Evolutionary conservation across 2,888 invertebrate genomes (phyloP).

Genomic region (Agrochola macilenta): DNA sequence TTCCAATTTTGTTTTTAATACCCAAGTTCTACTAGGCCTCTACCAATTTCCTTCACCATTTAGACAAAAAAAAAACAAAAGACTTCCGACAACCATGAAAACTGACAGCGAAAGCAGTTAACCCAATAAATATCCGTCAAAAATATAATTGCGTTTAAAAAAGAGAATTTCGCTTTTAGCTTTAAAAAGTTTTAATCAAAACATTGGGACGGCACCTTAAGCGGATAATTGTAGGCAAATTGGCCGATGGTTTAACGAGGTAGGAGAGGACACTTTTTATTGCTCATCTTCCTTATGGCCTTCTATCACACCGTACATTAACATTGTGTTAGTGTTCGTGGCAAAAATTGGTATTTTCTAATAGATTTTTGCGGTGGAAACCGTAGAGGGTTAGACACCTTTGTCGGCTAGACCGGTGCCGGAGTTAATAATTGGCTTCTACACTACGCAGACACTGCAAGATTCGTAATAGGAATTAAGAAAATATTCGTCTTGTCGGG

Average conservation of each 20-base stretch:
- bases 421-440: background rate
- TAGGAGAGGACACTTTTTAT: constrained; percentile 77
- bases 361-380: background rate
- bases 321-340: constrained; percentile 6
- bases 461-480: background rate
- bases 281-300: constrained; percentile 54
- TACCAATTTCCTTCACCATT: background rate
- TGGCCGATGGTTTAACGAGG: constrained; percentile 81
- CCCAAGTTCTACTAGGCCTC: background rate
- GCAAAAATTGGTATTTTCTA: constrained; percentile 5
- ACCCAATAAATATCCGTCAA: constrained; percentile 65
- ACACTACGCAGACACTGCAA: background rate
- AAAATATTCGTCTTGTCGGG: background rate
- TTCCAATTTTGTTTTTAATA: background rate
- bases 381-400: background rate
- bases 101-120: constrained; percentile 41
- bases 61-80: constrained; percentile 8
- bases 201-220: constrained; percentile 78
- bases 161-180: constrained; percentile 67
- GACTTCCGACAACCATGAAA: constrained; percentile 45
- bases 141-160: constrained; percentile 58
- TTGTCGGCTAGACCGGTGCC: background rate
- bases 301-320: constrained; percentile 72
- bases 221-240: constrained; percentile 86
- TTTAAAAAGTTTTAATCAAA: constrained; percentile 79